Conservation (phyloP, 2,113 vertebrate species). For the Suncus etruscus region DNA sequence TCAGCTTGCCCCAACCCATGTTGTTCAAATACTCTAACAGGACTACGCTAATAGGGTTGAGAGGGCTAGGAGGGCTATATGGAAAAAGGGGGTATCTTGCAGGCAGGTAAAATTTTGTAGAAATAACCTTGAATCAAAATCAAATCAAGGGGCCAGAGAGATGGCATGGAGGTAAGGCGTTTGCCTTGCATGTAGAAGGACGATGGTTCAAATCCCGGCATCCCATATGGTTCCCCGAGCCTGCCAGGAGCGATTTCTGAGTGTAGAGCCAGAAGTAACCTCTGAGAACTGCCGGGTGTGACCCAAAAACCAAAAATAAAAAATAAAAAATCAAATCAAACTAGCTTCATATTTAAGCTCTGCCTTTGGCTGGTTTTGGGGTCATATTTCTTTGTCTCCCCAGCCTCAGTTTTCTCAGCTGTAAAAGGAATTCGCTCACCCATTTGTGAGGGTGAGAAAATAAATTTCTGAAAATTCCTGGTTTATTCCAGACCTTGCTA, state of each 20-base stretch:
- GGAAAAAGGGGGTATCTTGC: background rate
- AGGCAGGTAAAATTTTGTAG: background rate
- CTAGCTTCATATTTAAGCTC: background rate
- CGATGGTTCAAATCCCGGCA: too few relatives aligned
- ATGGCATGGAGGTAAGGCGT: too few relatives aligned
- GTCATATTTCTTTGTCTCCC: background rate
- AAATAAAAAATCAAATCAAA: background rate
- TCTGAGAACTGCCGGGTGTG: too few relatives aligned
- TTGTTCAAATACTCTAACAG: background rate
- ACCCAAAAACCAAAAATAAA: too few relatives aligned
- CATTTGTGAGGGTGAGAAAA: background rate
- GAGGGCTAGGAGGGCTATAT: background rate
- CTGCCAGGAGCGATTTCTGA: too few relatives aligned
- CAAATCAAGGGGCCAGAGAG: too few relatives aligned
- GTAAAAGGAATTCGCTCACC: background rate
- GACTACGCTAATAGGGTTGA: background rate
- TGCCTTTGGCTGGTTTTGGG: background rate
- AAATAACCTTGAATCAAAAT: background rate
- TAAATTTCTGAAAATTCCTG: background rate
- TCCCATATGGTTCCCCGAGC: too few relatives aligned
- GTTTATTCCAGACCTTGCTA: background rate
- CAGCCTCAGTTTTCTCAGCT: slow-evolving; percentile 39
- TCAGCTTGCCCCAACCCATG: background rate
- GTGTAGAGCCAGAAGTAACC: too few relatives aligned
- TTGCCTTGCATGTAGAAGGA: too few relatives aligned